Base-by-base conservation (phyloP, 2,797 vertebrate species). In the Melanotaenia nigrans region DNA sequence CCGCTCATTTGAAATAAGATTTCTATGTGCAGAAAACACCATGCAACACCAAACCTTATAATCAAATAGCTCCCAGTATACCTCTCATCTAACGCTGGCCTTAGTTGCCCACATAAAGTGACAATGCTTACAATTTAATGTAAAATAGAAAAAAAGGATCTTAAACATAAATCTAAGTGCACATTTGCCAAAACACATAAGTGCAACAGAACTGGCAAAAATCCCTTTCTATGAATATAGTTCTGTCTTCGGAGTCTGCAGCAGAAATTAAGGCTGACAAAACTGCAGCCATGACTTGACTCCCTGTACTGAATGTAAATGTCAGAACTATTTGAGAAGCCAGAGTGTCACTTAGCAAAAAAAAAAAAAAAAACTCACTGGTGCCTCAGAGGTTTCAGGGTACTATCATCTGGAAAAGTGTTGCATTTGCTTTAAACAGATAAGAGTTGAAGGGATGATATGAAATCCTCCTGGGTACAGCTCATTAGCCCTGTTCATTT, bases 351-450 rank as follows among this genome's bases (percentile, higher is more conserved):
- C 82, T 81, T 64, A 63, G 68, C 73, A 73, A 73, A 81, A 76
- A 6, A 33, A 33, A 16, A 16, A 30, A 30, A 42, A 42, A 66
- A 45, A 20, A 1, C 40, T 70, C 38, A 70, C 36, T 57, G 55
- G 5, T 75, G 66, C 71, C 75, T 79, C 42, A 24, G 59, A 85
- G 42, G 42, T 45, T 45, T 45, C 1, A 14, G 16, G 42, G 63
- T 33, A 0, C 45, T 61, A 65, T 83, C 66, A 61, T 78, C 64
- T 33, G 57, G 68, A 83, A 72, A 77, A 84, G 40, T 65, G 45
- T 79, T 71, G 63, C 58, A 75, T 87, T 90, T 86, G 84, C 76
- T 81, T 78, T 73, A 78, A 82, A 84, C 63, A 85, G 80, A 87
- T 80, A 85, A 86, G 68, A 74, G 55, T 57, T 64, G 54, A 82